Base-by-base conservation (phyloP, 2,888 invertebrate genomes). In the Bombylius major region DNA sequence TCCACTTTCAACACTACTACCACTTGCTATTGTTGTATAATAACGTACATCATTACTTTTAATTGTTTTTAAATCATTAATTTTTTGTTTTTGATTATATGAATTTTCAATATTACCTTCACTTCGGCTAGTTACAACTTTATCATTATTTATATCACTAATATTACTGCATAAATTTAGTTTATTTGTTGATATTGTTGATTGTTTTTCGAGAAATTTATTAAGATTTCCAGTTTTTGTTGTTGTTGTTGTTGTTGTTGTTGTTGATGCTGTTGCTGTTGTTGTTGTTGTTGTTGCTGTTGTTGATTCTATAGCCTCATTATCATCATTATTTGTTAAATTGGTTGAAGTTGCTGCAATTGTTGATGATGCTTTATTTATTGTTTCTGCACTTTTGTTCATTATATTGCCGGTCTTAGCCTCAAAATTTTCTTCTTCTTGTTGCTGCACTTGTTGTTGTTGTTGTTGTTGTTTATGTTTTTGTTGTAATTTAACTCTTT, bases 401-500 rank as follows among this genome's bases (percentile, higher is more conserved):
- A 59, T 59, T 54, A 57, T 59, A 57, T 46, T 23, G 23, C 23
- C 39, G 53, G 47, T 53, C 52, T 50, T 54, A n/a, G n/a, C 14
- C 5, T 45, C n/a, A 14, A 5, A 8, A n/a, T 14, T 7, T 6
- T 5, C 5, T 45, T 11, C 6, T 45, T 45, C 11, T 3, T 44
- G 11, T 3, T 44, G 5, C 44, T 44, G 44, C 9, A 39, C 39
- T 44, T 44, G 34, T 11, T 31, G 9, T 13, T 50, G 8, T 32
- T 36, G 14, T 50, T 50, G 34, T 6, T 7, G 63, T 63, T 23
- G 47, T 8, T 31, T 12, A 32, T 49, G 13, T 5, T 49, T 49
- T 49, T 49, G 23, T n/a, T 7, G 63, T 63, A 4, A 68, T 48
- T 70, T 70, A 51, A 70, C 62, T 60, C 66, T 67, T 55, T 63